Base-by-base conservation (phyloP, 2,888 invertebrate genomes). In the Brachypterus glaber region DNA sequence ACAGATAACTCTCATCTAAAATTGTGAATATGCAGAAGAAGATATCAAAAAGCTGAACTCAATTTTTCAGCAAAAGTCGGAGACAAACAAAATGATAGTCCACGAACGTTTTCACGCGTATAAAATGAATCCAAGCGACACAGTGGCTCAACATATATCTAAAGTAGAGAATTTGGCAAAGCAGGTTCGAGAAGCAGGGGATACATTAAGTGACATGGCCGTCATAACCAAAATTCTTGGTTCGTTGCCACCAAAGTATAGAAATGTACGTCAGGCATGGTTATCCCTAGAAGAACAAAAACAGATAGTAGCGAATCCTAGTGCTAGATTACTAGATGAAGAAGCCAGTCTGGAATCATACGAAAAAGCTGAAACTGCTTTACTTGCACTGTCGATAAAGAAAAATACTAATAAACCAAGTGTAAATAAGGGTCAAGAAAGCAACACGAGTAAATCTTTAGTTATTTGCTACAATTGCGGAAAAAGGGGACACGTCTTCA, bases 261-360 rank as follows among this genome's bases (percentile, higher is more conserved):
- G 41, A 33, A 43, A 34, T 33, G 29, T 52, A n/a, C 33, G 50
- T 26, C 51, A 50, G 37, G 47, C 51, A 7, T 51, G 49, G 48
- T 29, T 51, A 7, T 49, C 47, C 11, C 5, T 48, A 12, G 45
- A 44, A 15, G 45, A 45, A 41, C 17, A 5, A 1, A 47, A 47
- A 29, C 49, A 53, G 42, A 49, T 48, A 2, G 25, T 50, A 9
- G 15, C 14, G 11, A 51, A 50, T 26, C 25, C 47, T 3, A 46
- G 48, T 7, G 33, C 47, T 4, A 35, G 46, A 14, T 31, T 53
- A 4, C 5, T 51, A 5, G 49, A 51, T 34, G 50, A 51, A 39
- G 50, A 51, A 30, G 25, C 33, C 3, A 44, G 31, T 16, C 26
- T 51, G 11, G 37, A 35, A 11, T 4, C 24, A 5, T 16, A 7